Conservation (phyloP, 92 coral and sea anemone genomes). For the Umimayanthus chanpuru region DNA sequence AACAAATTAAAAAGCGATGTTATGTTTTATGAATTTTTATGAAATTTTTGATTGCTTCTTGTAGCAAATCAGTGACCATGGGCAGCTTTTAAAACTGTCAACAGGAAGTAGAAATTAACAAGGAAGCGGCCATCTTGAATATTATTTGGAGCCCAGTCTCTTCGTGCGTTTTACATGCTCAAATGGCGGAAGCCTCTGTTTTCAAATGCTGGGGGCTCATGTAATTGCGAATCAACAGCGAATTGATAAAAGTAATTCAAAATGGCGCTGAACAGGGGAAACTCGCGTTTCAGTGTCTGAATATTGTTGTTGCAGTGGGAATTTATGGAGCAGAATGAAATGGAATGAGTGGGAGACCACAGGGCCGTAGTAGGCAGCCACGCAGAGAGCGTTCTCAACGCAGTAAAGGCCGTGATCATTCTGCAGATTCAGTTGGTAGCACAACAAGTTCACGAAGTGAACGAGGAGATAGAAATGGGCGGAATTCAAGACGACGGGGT, state of each 20-base stretch:
- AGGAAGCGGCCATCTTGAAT: constrained; percentile 23
- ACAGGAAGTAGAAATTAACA: neutral
- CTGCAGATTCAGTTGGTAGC: constrained; percentile 93
- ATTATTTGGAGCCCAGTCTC: constrained; percentile 13
- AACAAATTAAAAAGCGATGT: neutral
- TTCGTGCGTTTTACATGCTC: neutral
- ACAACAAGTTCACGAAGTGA: constrained; percentile 89
- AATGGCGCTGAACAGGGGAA: constrained; percentile 90
- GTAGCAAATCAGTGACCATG: neutral
- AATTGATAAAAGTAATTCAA: constrained; percentile 57
- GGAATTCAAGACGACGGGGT: constrained; percentile 87
- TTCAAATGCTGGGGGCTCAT: constrained; percentile 15
- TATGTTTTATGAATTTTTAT: neutral
- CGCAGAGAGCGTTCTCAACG: constrained; percentile 99
- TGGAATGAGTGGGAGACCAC: constrained; percentile 99
- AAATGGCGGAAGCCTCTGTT: constrained; percentile 23
- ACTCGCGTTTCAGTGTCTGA: constrained; percentile 64
- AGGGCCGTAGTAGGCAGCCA: constrained; percentile 99
- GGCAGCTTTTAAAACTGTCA: neutral
- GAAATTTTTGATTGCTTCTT: neutral
- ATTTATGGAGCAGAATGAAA: constrained; percentile 92
- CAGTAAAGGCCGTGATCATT: constrained; percentile 90
- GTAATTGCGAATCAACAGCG: neutral
- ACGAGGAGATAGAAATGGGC: constrained; percentile 84
- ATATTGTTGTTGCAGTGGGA: constrained; percentile 69